Evolutionary conservation across 2,888 invertebrate species (phyloP).

Genomic region (Iphiclides podalirius): DNA sequence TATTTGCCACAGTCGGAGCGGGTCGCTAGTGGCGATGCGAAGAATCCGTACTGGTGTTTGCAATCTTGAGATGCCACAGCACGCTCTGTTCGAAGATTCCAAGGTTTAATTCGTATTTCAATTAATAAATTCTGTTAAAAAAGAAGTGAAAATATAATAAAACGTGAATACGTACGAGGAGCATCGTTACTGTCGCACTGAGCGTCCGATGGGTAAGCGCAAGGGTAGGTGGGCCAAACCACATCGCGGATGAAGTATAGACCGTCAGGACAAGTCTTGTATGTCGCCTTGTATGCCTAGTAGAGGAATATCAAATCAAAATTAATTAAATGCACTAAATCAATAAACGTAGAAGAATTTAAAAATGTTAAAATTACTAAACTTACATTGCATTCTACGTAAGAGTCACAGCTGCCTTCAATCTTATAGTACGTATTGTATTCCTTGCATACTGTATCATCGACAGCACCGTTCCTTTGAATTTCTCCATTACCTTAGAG

Average conservation of each 20-base stretch:
- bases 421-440: conserved; percentile 77
- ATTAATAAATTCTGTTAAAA: too few relatives aligned
- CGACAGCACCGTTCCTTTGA: not conserved
- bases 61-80: conserved; percentile 84
- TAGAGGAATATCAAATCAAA: not conserved
- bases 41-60: conserved; percentile 90
- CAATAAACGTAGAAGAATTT: not conserved
- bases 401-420: conserved; percentile 84
- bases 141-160: conserved; percentile 45
- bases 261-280: conserved; percentile 88
- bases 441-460: not conserved
- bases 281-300: conserved; percentile 74
- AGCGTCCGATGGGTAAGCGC: conserved; percentile 89
- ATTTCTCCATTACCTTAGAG: not conserved
- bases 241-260: conserved; percentile 85
- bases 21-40: conserved; percentile 52
- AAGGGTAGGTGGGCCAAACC: conserved; percentile 84
- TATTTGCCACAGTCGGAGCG: conserved; percentile 84
- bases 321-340: conserved; percentile 55
- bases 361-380: conserved; percentile 32
- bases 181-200: conserved; percentile 83
- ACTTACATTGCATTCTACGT: conserved; percentile 82
- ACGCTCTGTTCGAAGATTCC: conserved; percentile 73
- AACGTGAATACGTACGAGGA: conserved; percentile 76
- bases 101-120: too few relatives aligned